Evolutionary conservation across 2,888 invertebrate genomes (phyloP), one percentile per base, ranked within the genome.

Genomic region (Drosophila engyochracea): DNA sequence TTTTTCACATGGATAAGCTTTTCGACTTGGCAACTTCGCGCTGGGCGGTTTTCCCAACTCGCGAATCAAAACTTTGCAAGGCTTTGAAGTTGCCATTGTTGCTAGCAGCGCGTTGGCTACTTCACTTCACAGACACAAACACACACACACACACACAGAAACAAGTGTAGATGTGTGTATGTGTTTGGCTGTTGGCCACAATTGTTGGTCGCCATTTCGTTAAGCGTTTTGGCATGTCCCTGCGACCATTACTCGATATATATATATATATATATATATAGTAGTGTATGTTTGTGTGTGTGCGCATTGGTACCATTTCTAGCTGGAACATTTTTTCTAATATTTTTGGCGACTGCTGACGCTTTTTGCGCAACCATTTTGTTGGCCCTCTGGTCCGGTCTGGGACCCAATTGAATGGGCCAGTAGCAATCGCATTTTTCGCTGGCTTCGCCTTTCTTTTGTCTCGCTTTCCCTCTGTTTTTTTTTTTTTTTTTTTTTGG

Each of bases 311-410:
- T 67, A 62, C 53, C 44, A 74, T 63, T 74, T 79, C 70, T 69
- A 70, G 65, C 71, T 66, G 47, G 52, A 58, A 71, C 64, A 74
- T 82, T 72, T 86, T 81, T 74, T 89, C 84, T 89, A 89, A 89
- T 89, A 89, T 85, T 89, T 83, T 85, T 67, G 83, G 76, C 71
- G 85, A 87, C 80, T 80, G 83, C 78, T 85, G 89, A 82, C 78
- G 83, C 81, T 83, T 88, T 90, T 90, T 84, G 88, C 89, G 87
- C 87, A 88, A 86, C 90, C 90, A 88, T 89, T 90, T 89, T 87
- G 85, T 87, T 77, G 66, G 87, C 52, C 70, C 61, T 61, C 64
- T 47, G 67, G 49, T 59, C 52, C 57, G 52, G 44, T 57, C 74
- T 74, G 70, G 70, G 53, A 49, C 70, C 60, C 70, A 70, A 74